A percentile compares a stretch with the other conserved stretches of the same genome.
These are phyloP conservation scores for Protodeltote pygarga DNA, from an alignment of 2,888 invertebrate genomes.

Conservation along the genomic window DNA sequence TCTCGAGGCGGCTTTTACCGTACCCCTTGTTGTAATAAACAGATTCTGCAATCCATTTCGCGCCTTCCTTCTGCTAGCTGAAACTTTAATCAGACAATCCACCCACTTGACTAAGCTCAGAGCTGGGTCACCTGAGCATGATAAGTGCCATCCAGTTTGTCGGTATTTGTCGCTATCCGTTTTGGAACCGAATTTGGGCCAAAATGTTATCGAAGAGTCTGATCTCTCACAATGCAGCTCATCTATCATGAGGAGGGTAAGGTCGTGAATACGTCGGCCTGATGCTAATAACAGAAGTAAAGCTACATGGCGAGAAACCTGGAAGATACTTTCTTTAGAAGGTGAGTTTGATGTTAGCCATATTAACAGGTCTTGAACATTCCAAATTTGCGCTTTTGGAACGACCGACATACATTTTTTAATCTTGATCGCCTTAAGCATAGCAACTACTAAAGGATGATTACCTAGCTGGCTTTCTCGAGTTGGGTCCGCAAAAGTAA, in stretches of 20 bases:
- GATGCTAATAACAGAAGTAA: conserved; percentile 5
- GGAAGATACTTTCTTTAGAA: conserved; percentile 1
- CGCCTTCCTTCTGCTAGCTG: neutral
- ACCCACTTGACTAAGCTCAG: conserved; percentile 5
- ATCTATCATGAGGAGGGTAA: neutral
- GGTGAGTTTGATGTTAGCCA: conserved; percentile 3
- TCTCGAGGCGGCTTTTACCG: conserved; percentile 7
- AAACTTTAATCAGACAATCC: neutral
- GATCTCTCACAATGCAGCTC: neutral
- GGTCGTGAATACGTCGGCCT: conserved; percentile 10
- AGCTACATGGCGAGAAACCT: conserved; percentile 11
- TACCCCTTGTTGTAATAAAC: conserved; percentile 4
- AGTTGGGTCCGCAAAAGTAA: conserved; percentile 17
- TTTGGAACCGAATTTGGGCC: conserved; percentile 15
- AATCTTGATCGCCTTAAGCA: conserved; percentile 1
- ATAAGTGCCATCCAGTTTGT: conserved; percentile 6
- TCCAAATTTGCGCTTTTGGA: neutral
- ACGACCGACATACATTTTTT: neutral
- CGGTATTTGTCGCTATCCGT: neutral
- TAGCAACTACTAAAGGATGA: conserved; percentile 1
- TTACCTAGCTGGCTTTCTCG: neutral
- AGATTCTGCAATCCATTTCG: neutral
- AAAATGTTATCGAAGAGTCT: neutral
- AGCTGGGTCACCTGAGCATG: neutral
- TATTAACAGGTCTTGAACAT: neutral